Evolutionary conservation across 2,888 invertebrate genomes (phyloP).

Genomic region (Lasioglossum oenotherae): DNA sequence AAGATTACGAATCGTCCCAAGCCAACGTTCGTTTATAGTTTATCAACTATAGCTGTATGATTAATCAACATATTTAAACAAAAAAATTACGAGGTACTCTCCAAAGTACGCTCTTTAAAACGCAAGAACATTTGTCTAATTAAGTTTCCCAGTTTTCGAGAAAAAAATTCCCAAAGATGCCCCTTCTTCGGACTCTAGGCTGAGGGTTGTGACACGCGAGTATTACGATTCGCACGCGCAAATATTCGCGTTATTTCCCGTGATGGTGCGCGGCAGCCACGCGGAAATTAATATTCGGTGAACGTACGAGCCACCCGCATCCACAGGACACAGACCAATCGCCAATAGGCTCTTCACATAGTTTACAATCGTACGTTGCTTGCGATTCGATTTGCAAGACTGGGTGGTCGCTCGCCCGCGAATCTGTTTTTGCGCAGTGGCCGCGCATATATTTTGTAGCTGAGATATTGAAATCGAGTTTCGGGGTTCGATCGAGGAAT

Average conservation of each 20-base stretch:
- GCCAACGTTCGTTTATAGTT: not conserved
- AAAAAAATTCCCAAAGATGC: not conserved
- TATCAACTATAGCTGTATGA: too few relatives aligned
- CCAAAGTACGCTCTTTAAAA: not conserved
- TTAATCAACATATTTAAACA: too few relatives aligned
- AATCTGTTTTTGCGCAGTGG: not conserved
- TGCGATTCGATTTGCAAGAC: conserved; percentile 42
- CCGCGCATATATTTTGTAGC: not conserved
- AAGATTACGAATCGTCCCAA: too few relatives aligned
- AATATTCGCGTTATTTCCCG: conserved; percentile 37
- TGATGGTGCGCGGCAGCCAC: conserved; percentile 9
- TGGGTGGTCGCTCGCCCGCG: conserved; percentile 58
- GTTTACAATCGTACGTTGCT: conserved; percentile 45
- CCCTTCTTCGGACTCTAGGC: too few relatives aligned
- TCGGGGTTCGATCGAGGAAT: not conserved
- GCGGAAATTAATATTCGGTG: conserved; percentile 52
- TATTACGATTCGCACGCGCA: conserved; percentile 17
- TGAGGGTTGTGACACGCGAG: not conserved
- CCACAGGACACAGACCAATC: conserved; percentile 22
- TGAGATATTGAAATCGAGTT: not conserved
- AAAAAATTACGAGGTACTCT: not conserved
- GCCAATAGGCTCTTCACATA: conserved; percentile 43
- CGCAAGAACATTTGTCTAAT: not conserved
- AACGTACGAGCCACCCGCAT: conserved; percentile 32
- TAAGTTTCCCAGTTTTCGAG: not conserved